Base-by-base conservation (phyloP, 2,113 vertebrate species). In the Calidris pugnax region DNA sequence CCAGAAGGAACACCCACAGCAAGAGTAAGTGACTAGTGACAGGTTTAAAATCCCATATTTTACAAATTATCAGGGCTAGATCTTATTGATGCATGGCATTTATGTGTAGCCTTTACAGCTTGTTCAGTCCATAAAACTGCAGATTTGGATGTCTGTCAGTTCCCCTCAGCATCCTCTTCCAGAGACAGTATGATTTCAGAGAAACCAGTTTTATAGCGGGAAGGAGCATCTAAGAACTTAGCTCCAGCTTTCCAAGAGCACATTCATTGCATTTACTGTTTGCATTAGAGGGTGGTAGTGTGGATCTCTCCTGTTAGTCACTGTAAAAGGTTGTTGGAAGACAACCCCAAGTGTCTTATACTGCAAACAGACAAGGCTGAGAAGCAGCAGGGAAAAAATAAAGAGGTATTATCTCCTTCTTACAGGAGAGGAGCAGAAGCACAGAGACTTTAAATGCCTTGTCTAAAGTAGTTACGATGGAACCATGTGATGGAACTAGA, bases 11-110 rank as follows among this genome's bases (percentile, higher is more conserved):
- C 33, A 83, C 60, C 51, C 71, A 41, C 48, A 57, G 57, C 55
- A 93, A 80, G 51, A 68, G 11, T 81, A 66, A 90, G 41, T 60
- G 66, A 60, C 30, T 59, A 62, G 33, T 85, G 55, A 87, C 74
- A 94, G 57, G 33, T 87, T 92, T 93, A 76, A 92, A 72, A 86
- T 84, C 41, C 30, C 41, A 13, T 96, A 64, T 90, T 83, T 94
- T 67, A 43, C 53, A 68, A 60, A 76, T 90, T 72, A 48, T 66
- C 79, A 67, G 23, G 72, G 53, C n/a, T 82, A 72, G 37, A 67
- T 89, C 47, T 80, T 56, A 78, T 7, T 16, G 37, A 68, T 82
- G 47, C 12, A 8, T 83, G 23, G 26, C 57, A 67, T 83, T 92
- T 96, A 77, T 91, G 50, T 57, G 51, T 48, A 89, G 47, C 10